These are phyloP conservation scores for Apomyelois bistriatella DNA, from an alignment of 2,888 invertebrate species.

Conservation along the genomic window DNA sequence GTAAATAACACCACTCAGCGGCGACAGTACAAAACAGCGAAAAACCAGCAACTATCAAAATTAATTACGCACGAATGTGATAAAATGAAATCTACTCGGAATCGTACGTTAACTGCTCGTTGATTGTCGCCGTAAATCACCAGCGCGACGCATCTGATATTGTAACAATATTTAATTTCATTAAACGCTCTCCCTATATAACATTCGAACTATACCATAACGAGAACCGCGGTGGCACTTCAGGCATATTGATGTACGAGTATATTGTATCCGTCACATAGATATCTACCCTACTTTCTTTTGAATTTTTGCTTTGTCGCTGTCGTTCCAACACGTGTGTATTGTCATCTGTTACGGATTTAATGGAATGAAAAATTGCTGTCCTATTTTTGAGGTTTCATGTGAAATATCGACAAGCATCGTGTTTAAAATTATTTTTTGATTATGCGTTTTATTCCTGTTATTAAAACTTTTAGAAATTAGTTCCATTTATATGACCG, in stretches of 20 bases:
- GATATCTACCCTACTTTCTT: too few species aligned
- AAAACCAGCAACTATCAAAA: conserved; percentile 3
- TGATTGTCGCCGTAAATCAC: conserved; percentile 11
- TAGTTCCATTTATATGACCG: too few species aligned
- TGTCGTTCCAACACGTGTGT: too few species aligned
- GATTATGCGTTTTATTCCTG: too few species aligned
- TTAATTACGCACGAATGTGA: conserved; percentile 9
- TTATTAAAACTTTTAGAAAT: too few species aligned
- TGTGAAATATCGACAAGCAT: too few species aligned
- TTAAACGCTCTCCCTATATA: not conserved
- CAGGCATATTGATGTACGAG: not conserved
- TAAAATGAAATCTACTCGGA: conserved; percentile 17
- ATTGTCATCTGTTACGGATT: too few species aligned
- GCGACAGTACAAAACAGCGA: not conserved
- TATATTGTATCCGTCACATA: not conserved
- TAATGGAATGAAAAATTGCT: too few species aligned
- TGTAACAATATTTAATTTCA: conserved; percentile 9
- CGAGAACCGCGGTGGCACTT: not conserved
- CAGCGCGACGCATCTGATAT: not conserved
- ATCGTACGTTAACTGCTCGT: conserved; percentile 6
- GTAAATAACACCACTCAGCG: not conserved
- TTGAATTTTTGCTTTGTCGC: too few species aligned
- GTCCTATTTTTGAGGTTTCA: too few species aligned
- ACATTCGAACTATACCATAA: not conserved
- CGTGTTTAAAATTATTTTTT: too few species aligned